A percentile compares a stretch with the other conserved stretches of the same genome.
Conservation (phyloP, 2,797 vertebrate species). For the Esox lucius region DNA sequence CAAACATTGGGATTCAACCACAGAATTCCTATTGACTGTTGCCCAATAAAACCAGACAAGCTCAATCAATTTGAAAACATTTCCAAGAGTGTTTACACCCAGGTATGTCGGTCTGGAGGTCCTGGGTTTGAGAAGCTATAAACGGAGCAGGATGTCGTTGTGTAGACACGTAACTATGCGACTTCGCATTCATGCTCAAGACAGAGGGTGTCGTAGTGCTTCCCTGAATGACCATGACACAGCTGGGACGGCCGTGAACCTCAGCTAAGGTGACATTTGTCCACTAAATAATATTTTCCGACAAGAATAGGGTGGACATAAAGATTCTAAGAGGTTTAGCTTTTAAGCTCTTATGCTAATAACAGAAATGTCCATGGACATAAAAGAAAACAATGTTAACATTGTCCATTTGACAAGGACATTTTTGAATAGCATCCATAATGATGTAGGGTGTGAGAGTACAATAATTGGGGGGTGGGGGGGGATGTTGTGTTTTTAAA, state of each 20-base stretch:
- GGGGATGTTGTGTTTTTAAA: no score
- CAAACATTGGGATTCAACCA: background rate
- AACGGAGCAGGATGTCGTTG: constrained; percentile 54
- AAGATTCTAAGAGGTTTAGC: background rate
- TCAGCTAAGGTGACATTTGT: constrained; percentile 37
- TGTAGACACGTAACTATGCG: constrained; percentile 66
- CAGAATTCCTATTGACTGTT: no score
- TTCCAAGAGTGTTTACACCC: background rate
- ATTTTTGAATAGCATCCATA: no score
- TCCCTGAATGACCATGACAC: constrained; percentile 42
- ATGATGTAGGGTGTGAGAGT: no score
- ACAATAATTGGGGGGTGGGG: no score
- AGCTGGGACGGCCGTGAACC: constrained; percentile 36
- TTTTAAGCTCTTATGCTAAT: background rate
- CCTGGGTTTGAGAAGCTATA: constrained; percentile 50
- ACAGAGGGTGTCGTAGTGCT: constrained; percentile 46
- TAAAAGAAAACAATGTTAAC: no score
- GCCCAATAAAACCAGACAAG: background rate
- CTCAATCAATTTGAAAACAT: background rate
- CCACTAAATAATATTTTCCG: background rate
- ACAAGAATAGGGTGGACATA: constrained; percentile 14
- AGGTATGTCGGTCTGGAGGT: constrained; percentile 31
- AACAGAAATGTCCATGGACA: no score
- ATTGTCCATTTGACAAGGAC: no score
- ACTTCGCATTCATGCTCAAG: constrained; percentile 51